Percentiles rank a stretch among this genome's conserved stretches.
These are phyloP conservation scores for Kuschelorhynchus macadamiae DNA, from an alignment of 2,888 invertebrate species.

Conservation along the genomic window DNA sequence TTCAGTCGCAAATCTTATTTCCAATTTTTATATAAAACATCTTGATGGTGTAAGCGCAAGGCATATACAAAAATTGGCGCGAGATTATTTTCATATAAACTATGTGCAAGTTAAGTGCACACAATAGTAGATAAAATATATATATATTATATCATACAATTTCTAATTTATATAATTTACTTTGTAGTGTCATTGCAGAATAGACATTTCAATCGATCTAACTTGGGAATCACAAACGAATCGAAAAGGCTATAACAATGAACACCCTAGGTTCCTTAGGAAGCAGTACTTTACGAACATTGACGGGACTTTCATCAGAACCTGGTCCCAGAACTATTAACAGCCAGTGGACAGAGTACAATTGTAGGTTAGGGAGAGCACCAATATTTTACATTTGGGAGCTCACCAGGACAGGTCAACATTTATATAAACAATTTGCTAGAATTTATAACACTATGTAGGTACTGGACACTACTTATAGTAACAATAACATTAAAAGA, in stretches of 20 bases:
- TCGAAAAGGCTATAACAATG: conserved; percentile 70
- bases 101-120: conserved; percentile 70
- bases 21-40: no score
- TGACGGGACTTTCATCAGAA: conserved; percentile 46
- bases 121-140: conserved; percentile 71
- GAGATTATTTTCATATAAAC: conserved; percentile 61
- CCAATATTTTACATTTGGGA: conserved; percentile 64
- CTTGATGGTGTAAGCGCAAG: no score
- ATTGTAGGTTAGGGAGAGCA: conserved; percentile 67
- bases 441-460: no score
- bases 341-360: conserved; percentile 68
- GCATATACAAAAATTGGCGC: conserved; percentile 20
- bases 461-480: no score
- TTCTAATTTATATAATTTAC: conserved; percentile 64
- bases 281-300: conserved; percentile 66
- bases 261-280: conserved; percentile 70
- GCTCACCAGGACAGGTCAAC: conserved; percentile 12
- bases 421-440: no score
- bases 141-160: conserved; percentile 67
- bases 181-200: conserved; percentile 68
- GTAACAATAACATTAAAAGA: no score
- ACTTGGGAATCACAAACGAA: conserved; percentile 69
- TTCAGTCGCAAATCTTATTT: no score
- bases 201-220: conserved; percentile 61
- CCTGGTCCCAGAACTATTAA: conserved; percentile 56